Base-by-base conservation (phyloP, 2,888 invertebrate genomes). In the Lottia gigantea region DNA sequence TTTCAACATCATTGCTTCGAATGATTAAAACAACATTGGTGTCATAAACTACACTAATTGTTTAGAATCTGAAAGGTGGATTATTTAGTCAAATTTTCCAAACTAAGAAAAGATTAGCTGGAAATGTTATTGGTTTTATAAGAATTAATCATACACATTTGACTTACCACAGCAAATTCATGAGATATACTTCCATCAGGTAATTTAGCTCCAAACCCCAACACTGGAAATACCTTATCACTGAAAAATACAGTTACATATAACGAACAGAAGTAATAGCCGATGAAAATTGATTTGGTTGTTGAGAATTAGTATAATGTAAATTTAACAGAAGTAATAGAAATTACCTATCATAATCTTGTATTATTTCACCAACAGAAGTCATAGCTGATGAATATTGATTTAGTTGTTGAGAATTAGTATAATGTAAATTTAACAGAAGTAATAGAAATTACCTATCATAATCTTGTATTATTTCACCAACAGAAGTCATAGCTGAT, bases 121-220 rank as follows among this genome's bases (percentile, higher is more conserved):
- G n/a, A n/a, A n/a, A n/a, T n/a, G n/a, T n/a, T n/a, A n/a, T n/a
- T n/a, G n/a, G n/a, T n/a, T 31, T 31, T 31, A 31, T 31, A 4
- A 2, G 2, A 61, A 25, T 19, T 1, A 0, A 61, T 19, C n/a
- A 23, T 19, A 62, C 4, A 14, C 23, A 25, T 19, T 2, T 6
- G 8, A 80, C 86, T 79, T 78, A 90, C 90, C 82, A 90, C 76
- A 55, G 89, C 87, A 80, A 90, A 90, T 75, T 91, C 90, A 78
- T 91, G 91, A 14, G 89, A 90, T 0, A 91, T 90, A 26, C 75
- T 74, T 12, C 89, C 89, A 72, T 89, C 84, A 19, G 91, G 90
- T 66, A 91, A 79, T 75, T 90, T 87, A 0, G 91, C 91, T 26
- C 91, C 91, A 83, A 91, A 91, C 3, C 91, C 91, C 62, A 91